phyloP scores from a whole-genome alignment of 2,113 vertebrate species.

The Protobothrops mucrosquamatus region DNA sequence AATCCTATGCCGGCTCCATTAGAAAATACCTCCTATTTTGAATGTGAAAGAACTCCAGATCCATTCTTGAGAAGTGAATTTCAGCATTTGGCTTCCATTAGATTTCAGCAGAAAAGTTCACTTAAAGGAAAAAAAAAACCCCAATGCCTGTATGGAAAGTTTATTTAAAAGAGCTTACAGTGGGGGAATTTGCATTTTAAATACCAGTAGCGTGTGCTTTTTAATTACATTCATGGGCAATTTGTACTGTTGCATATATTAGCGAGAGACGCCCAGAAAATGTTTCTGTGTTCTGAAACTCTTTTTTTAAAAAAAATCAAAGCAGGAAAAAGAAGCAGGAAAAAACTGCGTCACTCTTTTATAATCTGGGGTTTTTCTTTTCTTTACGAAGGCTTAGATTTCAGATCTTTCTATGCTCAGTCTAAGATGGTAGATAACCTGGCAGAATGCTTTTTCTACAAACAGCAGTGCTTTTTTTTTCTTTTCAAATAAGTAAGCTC shows the following conservation, averaged over 20 bases:
- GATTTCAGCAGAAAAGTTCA: not conserved
- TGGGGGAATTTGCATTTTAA: not conserved
- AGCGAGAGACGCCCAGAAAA: not conserved
- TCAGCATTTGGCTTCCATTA: not conserved
- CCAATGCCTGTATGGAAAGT: not conserved
- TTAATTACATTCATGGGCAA: not conserved
- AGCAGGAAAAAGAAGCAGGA: not conserved
- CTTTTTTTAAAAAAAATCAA: not conserved
- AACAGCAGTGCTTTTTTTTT: not conserved
- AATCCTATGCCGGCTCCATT: not conserved
- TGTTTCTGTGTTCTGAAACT: not conserved
- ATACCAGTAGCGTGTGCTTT: not conserved
- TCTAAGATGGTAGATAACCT: not conserved
- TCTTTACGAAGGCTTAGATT: not conserved
- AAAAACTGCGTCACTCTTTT: not conserved
- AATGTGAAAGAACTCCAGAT: not conserved
- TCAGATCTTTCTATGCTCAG: not conserved
- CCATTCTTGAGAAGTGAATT: not conserved
- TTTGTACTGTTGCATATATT: not conserved
- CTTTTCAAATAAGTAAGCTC: not conserved
- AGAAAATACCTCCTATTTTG: not conserved
- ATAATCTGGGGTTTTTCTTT: not conserved
- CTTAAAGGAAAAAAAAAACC: not conserved
- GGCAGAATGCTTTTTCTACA: not conserved
- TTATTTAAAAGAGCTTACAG: not conserved